Base-by-base conservation (phyloP, 64 coral and sea anemone genomes). In the Pocillopora verrucosa region DNA sequence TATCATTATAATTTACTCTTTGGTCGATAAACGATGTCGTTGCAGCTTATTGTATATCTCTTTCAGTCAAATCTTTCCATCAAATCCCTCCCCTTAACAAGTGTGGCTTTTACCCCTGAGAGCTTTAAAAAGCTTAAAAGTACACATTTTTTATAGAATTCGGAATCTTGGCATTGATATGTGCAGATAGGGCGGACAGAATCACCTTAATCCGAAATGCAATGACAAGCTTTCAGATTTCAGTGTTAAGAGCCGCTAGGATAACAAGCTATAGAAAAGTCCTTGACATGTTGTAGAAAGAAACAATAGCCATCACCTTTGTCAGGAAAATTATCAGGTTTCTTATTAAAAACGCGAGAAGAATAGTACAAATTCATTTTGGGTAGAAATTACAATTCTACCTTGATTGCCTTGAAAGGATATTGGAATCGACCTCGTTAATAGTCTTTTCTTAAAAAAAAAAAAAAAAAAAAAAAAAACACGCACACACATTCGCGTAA, bases 171-270 rank as follows among this genome's bases (percentile, higher is more conserved):
- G 20, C 67, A 11, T 24, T 70, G 67, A 83, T 68, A 5, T n/a
- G 34, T 3, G 35, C 65, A 67, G 80, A 83, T 68, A 67, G 36
- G 34, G 19, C 16, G 16, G 26, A 34, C 36, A 82, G 34, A 19
- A 22, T 30, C 58, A 13, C 60, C 6, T 51, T 10, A 19, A 41
- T 19, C 60, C 20, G 80, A 84, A 84, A 85, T 38, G 36, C 82
- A 12, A 72, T 72, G 34, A 85, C 20, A 85, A n/a, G 82, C 37
- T 72, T 85, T 85, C 64, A 72, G 57, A 70, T 85, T 72, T 85
- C 65, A 85, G 72, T 85, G 38, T 57, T 56, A 56, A n/a, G 36
- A 13, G 72, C 36, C 30, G 20, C 80, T 72, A 36, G 65, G 65
- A 58, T 85, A 72, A 72, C 37, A 19, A 65, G 36, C 10, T 25